A percentile compares a stretch with the other conserved stretches of the same genome.
phyloP scores from a whole-genome alignment of 2,888 invertebrate genomes.

The Melitaea athalia region DNA sequence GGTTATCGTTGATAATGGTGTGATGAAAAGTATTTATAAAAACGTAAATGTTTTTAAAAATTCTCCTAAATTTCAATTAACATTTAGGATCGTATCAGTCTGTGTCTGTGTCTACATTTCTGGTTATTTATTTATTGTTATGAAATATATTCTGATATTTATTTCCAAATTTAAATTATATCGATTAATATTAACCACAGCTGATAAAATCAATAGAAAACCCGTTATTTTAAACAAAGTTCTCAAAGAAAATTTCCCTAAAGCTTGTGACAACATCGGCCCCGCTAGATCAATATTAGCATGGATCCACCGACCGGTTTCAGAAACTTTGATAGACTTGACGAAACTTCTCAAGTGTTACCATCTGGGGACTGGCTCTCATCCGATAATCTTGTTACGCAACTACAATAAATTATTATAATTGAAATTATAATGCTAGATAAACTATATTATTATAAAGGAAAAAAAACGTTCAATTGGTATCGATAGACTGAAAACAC shows the following conservation, averaged over 20 bases:
- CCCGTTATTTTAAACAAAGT: not conserved
- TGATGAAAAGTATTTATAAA: not conserved
- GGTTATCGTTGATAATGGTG: not conserved
- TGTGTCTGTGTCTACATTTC: too few species aligned
- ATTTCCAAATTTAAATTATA: too few species aligned
- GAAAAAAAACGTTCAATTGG: too few species aligned
- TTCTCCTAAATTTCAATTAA: not conserved
- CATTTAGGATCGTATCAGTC: not conserved
- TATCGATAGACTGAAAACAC: too few species aligned
- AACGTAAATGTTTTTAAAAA: not conserved
- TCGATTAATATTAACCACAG: not conserved
- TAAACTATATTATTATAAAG: too few species aligned
- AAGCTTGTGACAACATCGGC: not conserved
- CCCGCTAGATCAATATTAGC: constrained; percentile 9
- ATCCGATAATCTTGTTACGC: constrained; percentile 35
- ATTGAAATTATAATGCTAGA: not conserved
- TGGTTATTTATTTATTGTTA: too few species aligned
- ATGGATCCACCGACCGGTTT: constrained; percentile 1
- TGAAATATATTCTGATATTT: too few species aligned
- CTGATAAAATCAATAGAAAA: not conserved
- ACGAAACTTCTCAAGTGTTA: constrained; percentile 14
- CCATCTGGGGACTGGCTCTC: constrained; percentile 32
- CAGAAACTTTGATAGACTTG: constrained; percentile 14
- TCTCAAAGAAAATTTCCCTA: not conserved
- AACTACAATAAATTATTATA: constrained; percentile 12